Evolutionary conservation across 2,797 vertebrate genomes (phyloP).

Genomic region (Rhinophrynus dorsalis): DNA sequence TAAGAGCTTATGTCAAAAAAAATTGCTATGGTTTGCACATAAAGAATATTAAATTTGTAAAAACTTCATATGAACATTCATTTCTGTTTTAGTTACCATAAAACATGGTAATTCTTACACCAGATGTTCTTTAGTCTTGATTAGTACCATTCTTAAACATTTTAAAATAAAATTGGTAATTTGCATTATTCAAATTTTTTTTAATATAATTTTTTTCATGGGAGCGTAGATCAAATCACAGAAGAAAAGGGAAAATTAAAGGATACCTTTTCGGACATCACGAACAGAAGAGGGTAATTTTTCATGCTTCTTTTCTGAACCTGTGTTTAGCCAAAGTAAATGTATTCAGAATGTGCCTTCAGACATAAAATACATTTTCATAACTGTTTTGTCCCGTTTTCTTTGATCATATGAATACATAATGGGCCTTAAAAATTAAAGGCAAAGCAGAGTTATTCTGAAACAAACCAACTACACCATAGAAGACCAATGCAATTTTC

Average conservation of each 20-base stretch:
- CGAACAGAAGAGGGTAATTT: slow-evolving; percentile 97
- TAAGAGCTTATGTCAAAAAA: background rate
- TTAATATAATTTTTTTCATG: background rate
- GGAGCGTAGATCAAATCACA: background rate
- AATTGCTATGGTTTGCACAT: background rate
- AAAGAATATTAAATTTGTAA: background rate
- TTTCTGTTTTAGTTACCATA: background rate
- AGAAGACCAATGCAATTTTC: too few relatives aligned
- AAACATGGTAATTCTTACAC: background rate
- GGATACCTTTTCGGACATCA: slow-evolving; percentile 94
- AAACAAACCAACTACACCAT: too few relatives aligned
- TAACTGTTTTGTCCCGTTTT: slow-evolving; percentile 18
- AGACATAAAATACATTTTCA: slow-evolving; percentile 74
- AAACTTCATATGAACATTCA: too few relatives aligned
- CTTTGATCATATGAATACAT: background rate
- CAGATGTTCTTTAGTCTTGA: background rate
- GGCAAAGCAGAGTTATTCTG: too few relatives aligned
- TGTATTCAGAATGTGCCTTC: slow-evolving; percentile 80
- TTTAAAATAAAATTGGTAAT: too few relatives aligned
- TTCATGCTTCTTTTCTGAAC: slow-evolving; percentile 96
- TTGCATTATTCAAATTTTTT: too few relatives aligned
- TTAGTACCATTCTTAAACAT: background rate
- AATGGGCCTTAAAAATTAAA: too few relatives aligned
- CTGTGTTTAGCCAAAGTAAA: slow-evolving; percentile 86
- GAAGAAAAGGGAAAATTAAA: slow-evolving; percentile 66